Base-by-base conservation (phyloP, 2,113 vertebrate species). In the Eurystomus gularis region DNA sequence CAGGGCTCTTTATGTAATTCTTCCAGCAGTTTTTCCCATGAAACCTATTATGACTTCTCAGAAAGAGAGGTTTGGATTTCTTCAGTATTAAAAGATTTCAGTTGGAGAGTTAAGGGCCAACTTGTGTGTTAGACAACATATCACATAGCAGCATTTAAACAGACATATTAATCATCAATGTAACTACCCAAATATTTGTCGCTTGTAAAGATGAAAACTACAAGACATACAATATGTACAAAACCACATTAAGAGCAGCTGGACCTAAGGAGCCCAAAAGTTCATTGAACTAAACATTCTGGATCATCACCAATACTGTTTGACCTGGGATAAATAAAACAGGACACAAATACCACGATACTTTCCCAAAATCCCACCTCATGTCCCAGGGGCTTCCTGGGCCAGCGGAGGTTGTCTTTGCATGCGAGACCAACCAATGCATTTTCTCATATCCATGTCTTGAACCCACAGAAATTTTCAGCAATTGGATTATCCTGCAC, bases 211-310 rank as follows among this genome's bases (percentile, higher is more conserved):
- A 65, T 12, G 23, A 60, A 26, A 81, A 51, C 14, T 10, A 46
- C 17, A 72, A 60, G 91, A 42, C 6, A 54, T 5, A 35, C 7
- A 72, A 14, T 2, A 72, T 0, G 0, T 52, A 79, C 10, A 64
- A 95, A 90, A 49, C 1, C 52, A 72, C 3, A 3, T 28, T 6
- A 58, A 51, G 46, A 78, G 39, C 49, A 85, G 61, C 26, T 82
- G 9, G 44, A 76, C 29, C 55, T 54, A 15, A 62, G 0, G 0
- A 58, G 42, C 7, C 48, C 46, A 57, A 55, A 37, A n/a, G 11
- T 58, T 72, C 24, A n/a, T 7, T 64, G 48, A 81, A 54, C 14
- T 69, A 42, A 75, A 49, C 20, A 35, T n/a, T 81, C 35, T 2
- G 2, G 44, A 55, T 17, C 40, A 35, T 40, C 39, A 66, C 51